These are phyloP conservation scores for Ceyx melanurus DNA, from an alignment of 2,113 vertebrate genomes.

Conservation along the genomic window DNA sequence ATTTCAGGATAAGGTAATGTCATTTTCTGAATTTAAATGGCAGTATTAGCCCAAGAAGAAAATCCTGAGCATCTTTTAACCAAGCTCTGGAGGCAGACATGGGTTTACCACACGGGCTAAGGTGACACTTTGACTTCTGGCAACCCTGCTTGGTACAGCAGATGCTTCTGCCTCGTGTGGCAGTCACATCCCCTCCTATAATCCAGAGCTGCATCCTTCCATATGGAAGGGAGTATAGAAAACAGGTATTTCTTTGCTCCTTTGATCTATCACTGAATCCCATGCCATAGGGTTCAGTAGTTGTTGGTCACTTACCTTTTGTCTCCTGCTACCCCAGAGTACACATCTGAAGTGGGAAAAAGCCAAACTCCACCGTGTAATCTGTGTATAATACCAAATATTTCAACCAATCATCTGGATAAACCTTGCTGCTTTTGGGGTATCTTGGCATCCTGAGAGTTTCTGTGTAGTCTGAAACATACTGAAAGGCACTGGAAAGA, in stretches of 20 bases:
- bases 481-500: neutral
- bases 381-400: neutral
- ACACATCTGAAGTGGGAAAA: neutral
- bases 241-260: neutral
- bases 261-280: neutral
- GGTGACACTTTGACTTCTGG: neutral
- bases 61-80: neutral
- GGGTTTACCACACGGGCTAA: fast-evolving
- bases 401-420: neutral
- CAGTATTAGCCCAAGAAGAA: neutral
- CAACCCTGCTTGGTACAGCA: neutral
- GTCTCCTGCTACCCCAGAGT: neutral
- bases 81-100: fast-evolving
- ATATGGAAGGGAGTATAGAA: neutral
- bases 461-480: neutral
- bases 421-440: neutral
- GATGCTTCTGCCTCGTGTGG: neutral
- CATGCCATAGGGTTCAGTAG: neutral
- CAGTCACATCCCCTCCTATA: fast-evolving
- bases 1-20: neutral
- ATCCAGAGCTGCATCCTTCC: neutral
- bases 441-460: neutral
- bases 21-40: neutral
- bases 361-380: neutral
- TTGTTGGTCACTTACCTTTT: neutral